A percentile compares a stretch with the other conserved stretches of the same genome.
These are phyloP conservation scores for Drosophila eohydei DNA, from an alignment of 2,888 invertebrate species.

Conservation along the genomic window DNA sequence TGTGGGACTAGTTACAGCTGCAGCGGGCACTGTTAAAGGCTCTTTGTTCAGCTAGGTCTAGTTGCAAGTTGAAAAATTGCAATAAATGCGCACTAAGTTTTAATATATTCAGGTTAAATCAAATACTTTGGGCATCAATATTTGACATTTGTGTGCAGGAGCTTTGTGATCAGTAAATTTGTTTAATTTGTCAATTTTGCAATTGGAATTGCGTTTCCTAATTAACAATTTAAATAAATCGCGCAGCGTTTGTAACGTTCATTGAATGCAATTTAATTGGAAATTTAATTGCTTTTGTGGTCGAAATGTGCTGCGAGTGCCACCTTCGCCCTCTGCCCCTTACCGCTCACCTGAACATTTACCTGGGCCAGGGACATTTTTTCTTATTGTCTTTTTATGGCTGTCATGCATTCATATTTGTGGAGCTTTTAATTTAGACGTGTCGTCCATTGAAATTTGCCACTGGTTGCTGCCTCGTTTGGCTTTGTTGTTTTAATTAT, in stretches of 20 bases:
- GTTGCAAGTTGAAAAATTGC: not conserved
- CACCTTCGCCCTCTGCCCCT: conserved; percentile 25
- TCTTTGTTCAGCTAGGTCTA: no score
- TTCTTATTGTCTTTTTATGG: conserved; percentile 34
- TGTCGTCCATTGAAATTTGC: conserved; percentile 68
- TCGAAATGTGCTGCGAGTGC: conserved; percentile 59
- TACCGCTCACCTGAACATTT: conserved; percentile 21
- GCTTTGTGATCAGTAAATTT: conserved; percentile 33
- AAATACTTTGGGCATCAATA: not conserved
- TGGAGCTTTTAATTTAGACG: conserved; percentile 73
- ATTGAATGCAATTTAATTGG: conserved; percentile 82
- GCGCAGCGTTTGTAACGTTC: conserved; percentile 65
- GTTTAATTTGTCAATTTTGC: conserved; percentile 60
- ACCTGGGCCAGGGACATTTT: conserved; percentile 10
- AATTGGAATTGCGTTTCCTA: conserved; percentile 74
- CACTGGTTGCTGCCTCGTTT: conserved; percentile 52
- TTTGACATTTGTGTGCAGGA: not conserved
- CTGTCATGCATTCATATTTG: conserved; percentile 48
- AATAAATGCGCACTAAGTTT: not conserved
- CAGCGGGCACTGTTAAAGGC: conserved; percentile 49
- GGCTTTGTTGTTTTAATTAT: conserved; percentile 81
- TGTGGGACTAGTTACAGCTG: conserved; percentile 51
- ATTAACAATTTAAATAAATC: conserved; percentile 82
- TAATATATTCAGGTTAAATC: no score
- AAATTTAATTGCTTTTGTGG: conserved; percentile 82